These are phyloP conservation scores for Ichneumoninae sp. DNA, from an alignment of 2,888 invertebrate genomes.

Conservation along the genomic window DNA sequence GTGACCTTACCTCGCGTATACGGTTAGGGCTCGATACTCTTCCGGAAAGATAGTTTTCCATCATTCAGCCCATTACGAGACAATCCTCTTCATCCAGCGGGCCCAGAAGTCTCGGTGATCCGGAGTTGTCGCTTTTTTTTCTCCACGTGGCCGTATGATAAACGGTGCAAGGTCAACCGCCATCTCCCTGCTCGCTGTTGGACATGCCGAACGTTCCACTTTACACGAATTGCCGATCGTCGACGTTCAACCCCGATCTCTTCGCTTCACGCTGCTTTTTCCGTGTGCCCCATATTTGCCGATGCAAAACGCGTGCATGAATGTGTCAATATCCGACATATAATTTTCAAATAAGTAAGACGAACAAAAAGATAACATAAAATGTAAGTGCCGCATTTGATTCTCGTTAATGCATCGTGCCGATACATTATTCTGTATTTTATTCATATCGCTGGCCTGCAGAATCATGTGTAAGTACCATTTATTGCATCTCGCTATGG, in stretches of 20 bases:
- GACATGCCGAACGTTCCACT: slow-evolving; percentile 25
- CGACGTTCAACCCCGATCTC: slow-evolving; percentile 4
- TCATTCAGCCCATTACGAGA: slow-evolving; percentile 8
- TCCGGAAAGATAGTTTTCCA: background rate
- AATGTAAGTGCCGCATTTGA: background rate
- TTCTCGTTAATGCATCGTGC: background rate
- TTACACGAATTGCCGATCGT: slow-evolving; percentile 19
- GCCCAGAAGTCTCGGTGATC: no score
- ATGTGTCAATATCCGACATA: background rate
- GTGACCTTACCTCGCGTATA: background rate
- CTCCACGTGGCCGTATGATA: background rate
- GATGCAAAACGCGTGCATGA: background rate
- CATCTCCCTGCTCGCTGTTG: slow-evolving; percentile 15
- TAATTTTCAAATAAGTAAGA: background rate
- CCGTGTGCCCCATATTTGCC: background rate
- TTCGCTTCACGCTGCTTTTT: background rate
- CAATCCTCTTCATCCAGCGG: background rate
- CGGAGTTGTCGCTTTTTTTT: background rate
- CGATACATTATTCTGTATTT: background rate
- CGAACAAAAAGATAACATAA: background rate
- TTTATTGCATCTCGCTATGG: background rate
- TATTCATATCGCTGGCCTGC: background rate
- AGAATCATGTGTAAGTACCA: background rate
- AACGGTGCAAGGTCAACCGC: slow-evolving; percentile 21
- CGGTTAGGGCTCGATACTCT: slow-evolving; percentile 1